Evolutionary conservation across 2,797 vertebrate species (phyloP), one percentile per base, ranked within the genome.

Genomic region (Denticeps clupeoides): DNA sequence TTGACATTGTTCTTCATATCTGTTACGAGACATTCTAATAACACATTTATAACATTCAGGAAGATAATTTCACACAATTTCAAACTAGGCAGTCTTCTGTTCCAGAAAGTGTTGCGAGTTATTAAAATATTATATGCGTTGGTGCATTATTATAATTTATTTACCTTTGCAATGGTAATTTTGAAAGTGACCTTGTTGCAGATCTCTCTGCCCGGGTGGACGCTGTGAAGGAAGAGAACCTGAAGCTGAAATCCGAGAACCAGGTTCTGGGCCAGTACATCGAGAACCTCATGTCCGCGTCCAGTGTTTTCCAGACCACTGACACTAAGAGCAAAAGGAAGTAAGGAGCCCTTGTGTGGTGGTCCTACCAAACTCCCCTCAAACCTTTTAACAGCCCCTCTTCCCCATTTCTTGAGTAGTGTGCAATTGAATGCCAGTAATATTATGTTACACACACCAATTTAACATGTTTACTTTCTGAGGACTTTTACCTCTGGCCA

Each of bases 261-360:
- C 95, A 98, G 82, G 95, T 99, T 70, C 88, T 99, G 18, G 95
- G 95, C 69, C 95, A 99, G 62, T 99, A 99, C 85, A 99, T 98
- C 55, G 95, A 99, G 82, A 99, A 99, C 70, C 91, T 99, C 55
- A 99, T 99, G 95, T 98, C 95, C 21, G 95, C 94, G 1, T 99
- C 95, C 73, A 99, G 93, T 45, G 92, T 99, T 77, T 99, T 99
- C 70, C 94, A 99, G 75, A 96, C 94, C 63, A 99, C 95, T 35
- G 95, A 99, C 80, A 91, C 92, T 60, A 98, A 97, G 77, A 87
- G 90, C 87, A 98, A 98, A 85, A 82, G 93, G 75, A 98, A 99
- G 79, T 99, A 83, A 83, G 37, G 42, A 47, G 27, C 23, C 43
- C 0, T 1, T 29, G 6, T 29, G 7, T 37, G 7, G n/a, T 44